Conservation (phyloP, 2,797 vertebrate species). For the Cirrhinus mrigala region DNA sequence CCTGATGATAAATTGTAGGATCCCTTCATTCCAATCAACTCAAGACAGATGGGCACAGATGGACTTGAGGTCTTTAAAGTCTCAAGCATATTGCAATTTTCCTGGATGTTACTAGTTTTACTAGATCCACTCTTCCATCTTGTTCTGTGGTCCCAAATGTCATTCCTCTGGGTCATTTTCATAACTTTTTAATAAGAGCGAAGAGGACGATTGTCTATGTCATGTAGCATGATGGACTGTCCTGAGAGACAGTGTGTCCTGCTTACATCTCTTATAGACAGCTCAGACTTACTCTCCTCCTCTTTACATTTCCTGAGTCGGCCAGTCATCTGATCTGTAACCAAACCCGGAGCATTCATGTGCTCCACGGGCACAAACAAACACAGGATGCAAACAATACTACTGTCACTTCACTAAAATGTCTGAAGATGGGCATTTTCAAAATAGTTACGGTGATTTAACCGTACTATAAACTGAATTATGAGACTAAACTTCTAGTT, state of each 20-base stretch:
- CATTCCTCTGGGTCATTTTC: conserved; percentile 65
- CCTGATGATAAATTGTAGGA: conserved; percentile 42
- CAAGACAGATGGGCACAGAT: conserved; percentile 9
- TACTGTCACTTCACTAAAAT: conserved; percentile 12
- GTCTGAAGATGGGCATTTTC: conserved; percentile 12
- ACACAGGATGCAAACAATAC: conserved; percentile 23
- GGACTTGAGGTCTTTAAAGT: conserved; percentile 11
- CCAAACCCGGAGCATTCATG: conserved; percentile 65
- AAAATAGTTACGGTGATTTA: background rate
- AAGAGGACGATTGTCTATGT: conserved; percentile 22
- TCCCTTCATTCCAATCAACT: background rate
- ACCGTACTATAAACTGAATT: background rate
- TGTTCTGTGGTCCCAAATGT: conserved; percentile 58
- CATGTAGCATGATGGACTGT: conserved; percentile 39
- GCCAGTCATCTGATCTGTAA: conserved; percentile 77
- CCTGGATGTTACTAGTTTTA: conserved; percentile 41
- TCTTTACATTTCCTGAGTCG: conserved; percentile 56
- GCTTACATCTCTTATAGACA: conserved; percentile 59
- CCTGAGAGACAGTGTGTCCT: conserved; percentile 12
- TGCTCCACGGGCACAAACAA: conserved; percentile 58
- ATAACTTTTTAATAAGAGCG: conserved; percentile 56
- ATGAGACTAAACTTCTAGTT: background rate
- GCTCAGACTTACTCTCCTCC: conserved; percentile 57
- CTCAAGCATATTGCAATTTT: conserved; percentile 33
- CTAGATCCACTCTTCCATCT: conserved; percentile 57